These are phyloP conservation scores for Eupithecia abbreviata DNA, from an alignment of 2,888 invertebrate genomes.

Conservation along the genomic window DNA sequence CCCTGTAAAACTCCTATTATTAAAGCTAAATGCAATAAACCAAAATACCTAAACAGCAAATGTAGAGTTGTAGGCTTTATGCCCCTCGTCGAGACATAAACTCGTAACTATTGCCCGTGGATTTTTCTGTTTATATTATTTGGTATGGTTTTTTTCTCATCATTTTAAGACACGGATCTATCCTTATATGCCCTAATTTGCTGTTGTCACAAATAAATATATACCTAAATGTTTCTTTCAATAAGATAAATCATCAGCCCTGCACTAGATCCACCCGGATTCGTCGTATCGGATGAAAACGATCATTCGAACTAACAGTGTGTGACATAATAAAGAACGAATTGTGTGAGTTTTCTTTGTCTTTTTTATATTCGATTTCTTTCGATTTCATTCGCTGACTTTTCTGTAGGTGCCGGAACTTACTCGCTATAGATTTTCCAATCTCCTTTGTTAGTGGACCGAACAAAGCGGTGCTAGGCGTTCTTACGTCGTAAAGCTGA, in stretches of 20 bases:
- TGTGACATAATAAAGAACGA: not conserved
- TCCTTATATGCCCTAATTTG: not conserved
- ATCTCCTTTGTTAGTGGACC: conserved; percentile 35
- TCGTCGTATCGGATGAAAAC: not conserved
- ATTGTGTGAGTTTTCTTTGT: not conserved
- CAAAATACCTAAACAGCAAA: not conserved
- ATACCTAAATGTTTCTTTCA: not conserved
- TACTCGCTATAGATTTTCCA: conserved; percentile 33
- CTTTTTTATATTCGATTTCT: not conserved
- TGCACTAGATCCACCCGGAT: not conserved
- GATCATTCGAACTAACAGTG: not conserved
- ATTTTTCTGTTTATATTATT: not conserved
- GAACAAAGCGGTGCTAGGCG: conserved; percentile 34
- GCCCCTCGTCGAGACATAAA: not conserved
- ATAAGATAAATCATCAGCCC: not conserved
- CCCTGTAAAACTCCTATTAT: not conserved
- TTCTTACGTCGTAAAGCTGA: conserved; percentile 23
- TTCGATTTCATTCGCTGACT: conserved; percentile 25
- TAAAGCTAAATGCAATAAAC: not conserved
- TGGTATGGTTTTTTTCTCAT: not conserved
- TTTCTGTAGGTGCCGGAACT: conserved; percentile 24
- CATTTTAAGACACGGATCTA: not conserved
- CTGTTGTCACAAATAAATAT: not conserved
- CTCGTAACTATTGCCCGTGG: not conserved
- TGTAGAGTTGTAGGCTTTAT: not conserved